phyloP scores from a whole-genome alignment of 2,888 invertebrate species.

The Melieria omissa region DNA sequence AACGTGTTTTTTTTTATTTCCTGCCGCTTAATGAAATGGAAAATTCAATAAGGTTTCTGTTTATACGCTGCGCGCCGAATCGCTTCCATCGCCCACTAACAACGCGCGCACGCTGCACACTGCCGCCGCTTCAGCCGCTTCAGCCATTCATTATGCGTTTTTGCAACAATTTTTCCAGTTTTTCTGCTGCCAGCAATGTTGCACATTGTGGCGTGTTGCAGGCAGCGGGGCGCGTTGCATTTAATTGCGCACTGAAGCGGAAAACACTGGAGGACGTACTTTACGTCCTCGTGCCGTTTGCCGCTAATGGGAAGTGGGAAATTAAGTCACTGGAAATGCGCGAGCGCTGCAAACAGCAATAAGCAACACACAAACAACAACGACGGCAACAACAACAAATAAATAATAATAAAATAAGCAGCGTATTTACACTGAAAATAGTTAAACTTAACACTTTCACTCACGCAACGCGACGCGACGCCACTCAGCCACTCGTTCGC shows the following conservation, averaged over 20 bases:
- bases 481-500: no score
- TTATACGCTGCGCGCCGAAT: conserved; percentile 17
- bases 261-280: conserved; percentile 22
- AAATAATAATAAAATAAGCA: no score
- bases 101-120: no score
- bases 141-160: not conserved
- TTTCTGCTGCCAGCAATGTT: conserved; percentile 12
- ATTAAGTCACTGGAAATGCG: conserved; percentile 26
- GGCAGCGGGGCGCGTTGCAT: conserved; percentile 25
- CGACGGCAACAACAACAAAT: no score
- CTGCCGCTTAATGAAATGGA: conserved; percentile 46
- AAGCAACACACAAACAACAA: no score
- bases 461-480: no score
- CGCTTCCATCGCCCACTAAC: no score
- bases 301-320: conserved; percentile 18
- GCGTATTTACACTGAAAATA: no score
- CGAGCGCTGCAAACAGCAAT: no score
- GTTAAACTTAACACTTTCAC: no score
- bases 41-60: conserved; percentile 47
- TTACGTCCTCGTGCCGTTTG: not conserved
- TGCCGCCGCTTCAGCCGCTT: not conserved
- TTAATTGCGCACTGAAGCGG: conserved; percentile 25
- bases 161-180: not conserved
- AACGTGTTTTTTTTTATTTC: no score
- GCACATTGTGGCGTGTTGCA: conserved; percentile 2